Base-by-base conservation (phyloP, 2,113 vertebrate species). In the Oplegnathus fasciatus region DNA sequence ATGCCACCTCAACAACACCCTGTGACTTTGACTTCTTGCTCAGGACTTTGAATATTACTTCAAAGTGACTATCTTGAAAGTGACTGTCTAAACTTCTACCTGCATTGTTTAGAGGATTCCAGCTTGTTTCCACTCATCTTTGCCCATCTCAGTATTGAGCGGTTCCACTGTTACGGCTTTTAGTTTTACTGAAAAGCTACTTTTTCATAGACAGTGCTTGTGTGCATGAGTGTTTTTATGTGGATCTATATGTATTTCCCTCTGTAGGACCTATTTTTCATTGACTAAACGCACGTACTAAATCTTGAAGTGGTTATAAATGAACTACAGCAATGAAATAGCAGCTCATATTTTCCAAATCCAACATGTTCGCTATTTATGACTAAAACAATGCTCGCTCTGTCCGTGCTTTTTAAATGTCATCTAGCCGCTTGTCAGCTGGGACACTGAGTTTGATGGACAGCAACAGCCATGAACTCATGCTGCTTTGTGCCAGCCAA, bases 271-370 rank as follows among this genome's bases (percentile, higher is more conserved):
- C 11, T 42, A 15, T 75, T 73, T 82, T 61, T 84, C 52, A 76
- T 26, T 80, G 75, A 84, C 61, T 26, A 69, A 72, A 77, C 72
- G 80, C 79, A 79, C 83, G 70, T 80, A 69, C 52, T 93, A 85
- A 89, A 91, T 88, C 78, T 68, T 67, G 17, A 69, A 42, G 66
- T 58, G 70, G 55, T 64, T 78, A 40, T 88, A 87, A 86, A 88
- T 85, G 44, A 80, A 87, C 50, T 37, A 9, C 60, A 58, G 86
- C 69, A 68, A 54, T 82, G 80, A 89, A 92, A 78, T 37, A 62
- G 78, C 62, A 32, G 82, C 66, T 92, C 86, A 90, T 76, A 85
- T 84, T 93, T 93, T 93, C 91, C 91, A 74, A 82, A 83, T 75
- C 85, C 61, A 75, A 13, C 78, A 64, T 83, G 61, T 86, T 84